Base-by-base conservation (phyloP, 2,113 vertebrate species). In the Lontra canadensis region DNA sequence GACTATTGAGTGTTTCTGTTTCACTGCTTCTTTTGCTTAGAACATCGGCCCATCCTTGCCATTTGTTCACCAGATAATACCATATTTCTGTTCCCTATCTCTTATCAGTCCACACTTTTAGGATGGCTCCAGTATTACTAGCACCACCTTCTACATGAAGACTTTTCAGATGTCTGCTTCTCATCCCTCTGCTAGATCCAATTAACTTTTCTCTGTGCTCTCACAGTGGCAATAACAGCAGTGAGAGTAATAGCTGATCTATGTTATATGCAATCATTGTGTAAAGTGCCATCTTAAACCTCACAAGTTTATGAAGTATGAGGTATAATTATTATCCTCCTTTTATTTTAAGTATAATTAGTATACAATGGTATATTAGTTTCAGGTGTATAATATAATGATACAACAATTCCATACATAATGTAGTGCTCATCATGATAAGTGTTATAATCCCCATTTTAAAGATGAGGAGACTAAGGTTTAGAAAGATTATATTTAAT, bases 281-380 rank as follows among this genome's bases (percentile, higher is more conserved):
- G 15, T 25, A 92, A 97, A 95, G 61, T 90, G 26, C 25, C n/a
- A 82, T 18, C 82, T 82, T n/a, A 94, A 96, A 29, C 23, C 2
- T 91, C 36, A 49, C 26, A 90, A 76, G 14, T 90, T 29, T 91
- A 36, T 47, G 42, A 74, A 13, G 18, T 65, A 61, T 69, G 21
- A 93, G 9, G 12, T 73, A 61, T 42, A 88, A 85, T 69, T 67
- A 90, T 87, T 76, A 67, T 67, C 42, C 25, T 44, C 42, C 42
- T 44, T 76, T 76, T 76, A 76, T 44, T 76, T 73, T 39, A 76
- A 44, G 42, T 44, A 76, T 76, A 76, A 29, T 29, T 29, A 76
- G 42, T 42, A 76, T 26, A 44, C 13, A 76, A 42, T 76, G 39
- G 23, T 74, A 44, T 74, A 10, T 76, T 76, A 29, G 26, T 47